Evolutionary conservation across 2,888 invertebrate genomes (phyloP), one percentile per base, ranked within the genome.

Genomic region (Scaeva pyrastri): DNA sequence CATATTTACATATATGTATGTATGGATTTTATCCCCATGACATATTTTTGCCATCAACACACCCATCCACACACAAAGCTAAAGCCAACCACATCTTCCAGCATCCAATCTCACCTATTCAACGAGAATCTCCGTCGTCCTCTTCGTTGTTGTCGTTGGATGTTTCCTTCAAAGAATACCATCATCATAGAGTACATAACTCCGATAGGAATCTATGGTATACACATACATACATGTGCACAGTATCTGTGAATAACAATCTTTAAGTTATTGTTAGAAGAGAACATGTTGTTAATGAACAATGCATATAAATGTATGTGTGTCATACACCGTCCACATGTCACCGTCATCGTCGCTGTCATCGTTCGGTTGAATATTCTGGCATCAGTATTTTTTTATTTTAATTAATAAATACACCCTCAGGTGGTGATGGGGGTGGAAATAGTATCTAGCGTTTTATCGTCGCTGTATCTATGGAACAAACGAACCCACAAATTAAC

Each of bases 31-130:
- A 66, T 76, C 77, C 60, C 58, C 82, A 77, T 82, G 77, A 73
- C 77, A 82, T 72, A 83, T 70, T 78, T 83, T 62, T 73, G 58
- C 58, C 60, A 21, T 14, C 16, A 60, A 60, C 19, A n/a, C 6
- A 5, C 56, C 50, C 21, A 14, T 55, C 23, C 14, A 52, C 48
- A 68, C 23, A 52, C 39, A 39, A 31, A 31, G 31, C 8, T 8
- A 31, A 31, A 52, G 11, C 21, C n/a, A 45, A 62, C 76, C 50
- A 39, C 56, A 56, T 1, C n/a, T n/a, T 26, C 76, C 43, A 73
- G 11, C 77, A 83, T 64, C 73, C 73, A 73, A 78, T 75, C 82
- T 72, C 60, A 77, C 66, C 77, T 64, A 75, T 78, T 62, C 83
- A 74, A 56, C 70, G 70, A 74, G 70, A 74, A 70, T 56, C 78